Evolutionary conservation across 2,888 invertebrate species (phyloP).

Genomic region (Pecten maximus): DNA sequence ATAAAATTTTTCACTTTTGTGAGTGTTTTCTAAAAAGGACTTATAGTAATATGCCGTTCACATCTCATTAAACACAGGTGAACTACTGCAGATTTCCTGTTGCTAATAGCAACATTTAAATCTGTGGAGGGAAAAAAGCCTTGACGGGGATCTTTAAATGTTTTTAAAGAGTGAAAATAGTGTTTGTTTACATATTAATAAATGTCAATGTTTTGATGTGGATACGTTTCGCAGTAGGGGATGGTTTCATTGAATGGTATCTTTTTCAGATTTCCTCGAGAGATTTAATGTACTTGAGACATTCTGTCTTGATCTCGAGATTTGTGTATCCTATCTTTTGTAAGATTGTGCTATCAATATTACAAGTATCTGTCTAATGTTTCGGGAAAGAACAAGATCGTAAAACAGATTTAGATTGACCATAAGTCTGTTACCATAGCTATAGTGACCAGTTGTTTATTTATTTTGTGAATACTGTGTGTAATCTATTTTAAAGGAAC

Average conservation of each 20-base stretch:
- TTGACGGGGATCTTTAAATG: not conserved
- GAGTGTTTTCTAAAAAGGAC: not conserved
- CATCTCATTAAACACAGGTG: slow-evolving; percentile 10
- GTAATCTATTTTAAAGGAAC: no score
- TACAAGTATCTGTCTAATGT: no score
- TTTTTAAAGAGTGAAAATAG: not conserved
- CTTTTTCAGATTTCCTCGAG: not conserved
- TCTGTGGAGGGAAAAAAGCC: not conserved
- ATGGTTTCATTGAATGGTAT: not conserved
- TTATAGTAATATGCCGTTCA: not conserved
- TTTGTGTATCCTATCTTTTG: not conserved
- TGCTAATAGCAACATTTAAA: not conserved
- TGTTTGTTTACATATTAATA: slow-evolving; percentile 1
- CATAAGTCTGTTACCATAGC: no score
- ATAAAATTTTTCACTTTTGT: not conserved
- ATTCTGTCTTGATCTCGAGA: not conserved
- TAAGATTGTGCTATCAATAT: no score
- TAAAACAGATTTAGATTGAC: no score
- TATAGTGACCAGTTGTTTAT: no score
- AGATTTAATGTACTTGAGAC: not conserved
- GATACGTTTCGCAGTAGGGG: not conserved
- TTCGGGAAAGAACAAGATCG: no score
- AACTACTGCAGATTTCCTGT: not conserved
- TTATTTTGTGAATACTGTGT: no score
- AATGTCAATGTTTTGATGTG: not conserved